These are phyloP conservation scores for Odontomachus brunneus DNA, from an alignment of 1,140 invertebrate genomes.

Conservation along the genomic window DNA sequence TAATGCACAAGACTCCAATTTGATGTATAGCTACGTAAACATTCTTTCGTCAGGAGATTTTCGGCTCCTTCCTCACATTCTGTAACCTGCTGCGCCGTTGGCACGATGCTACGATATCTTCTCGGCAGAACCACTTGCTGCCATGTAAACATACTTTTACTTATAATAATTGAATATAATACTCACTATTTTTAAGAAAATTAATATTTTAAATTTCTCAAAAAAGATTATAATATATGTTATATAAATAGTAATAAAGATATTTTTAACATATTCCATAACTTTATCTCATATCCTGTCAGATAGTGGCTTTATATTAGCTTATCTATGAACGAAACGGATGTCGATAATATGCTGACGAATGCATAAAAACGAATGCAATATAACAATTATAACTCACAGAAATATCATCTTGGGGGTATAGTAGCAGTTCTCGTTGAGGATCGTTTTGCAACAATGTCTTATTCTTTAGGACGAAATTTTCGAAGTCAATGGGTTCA, in stretches of 20 bases:
- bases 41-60: constrained; percentile 93
- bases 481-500: constrained; percentile 96
- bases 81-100: constrained; percentile 87
- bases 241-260: background rate
- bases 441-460: constrained; percentile 97
- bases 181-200: constrained; percentile 39
- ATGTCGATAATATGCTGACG: constrained; percentile 25
- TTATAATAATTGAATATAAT: constrained; percentile 9
- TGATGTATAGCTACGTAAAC: constrained; percentile 93
- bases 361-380: constrained; percentile 58
- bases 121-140: constrained; percentile 93
- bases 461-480: constrained; percentile 95
- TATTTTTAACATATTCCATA: background rate
- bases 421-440: constrained; percentile 94
- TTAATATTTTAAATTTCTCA: constrained; percentile 20
- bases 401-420: constrained; percentile 96
- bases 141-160: background rate
- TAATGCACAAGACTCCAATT: constrained; percentile 95
- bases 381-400: constrained; percentile 87
- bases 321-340: constrained; percentile 66
- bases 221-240: background rate
- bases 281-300: constrained; percentile 25
- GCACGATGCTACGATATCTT: constrained; percentile 91
- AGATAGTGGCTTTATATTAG: constrained; percentile 3
- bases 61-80: constrained; percentile 81